Percentiles rank a stretch among this genome's conserved stretches.
phyloP scores from a whole-genome alignment of 1,140 invertebrate genomes.

The Heliothis subflexa region DNA sequence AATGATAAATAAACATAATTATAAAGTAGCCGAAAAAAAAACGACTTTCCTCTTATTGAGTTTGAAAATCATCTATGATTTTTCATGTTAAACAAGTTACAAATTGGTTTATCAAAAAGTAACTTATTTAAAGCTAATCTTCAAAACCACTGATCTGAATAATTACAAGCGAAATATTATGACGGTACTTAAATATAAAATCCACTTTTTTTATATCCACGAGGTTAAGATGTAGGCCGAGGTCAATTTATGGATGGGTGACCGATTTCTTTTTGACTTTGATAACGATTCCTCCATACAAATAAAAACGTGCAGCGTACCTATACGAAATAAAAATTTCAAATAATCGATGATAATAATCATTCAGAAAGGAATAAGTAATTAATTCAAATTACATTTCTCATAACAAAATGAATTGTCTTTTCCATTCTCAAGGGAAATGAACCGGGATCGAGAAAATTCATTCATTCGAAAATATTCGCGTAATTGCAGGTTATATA shows the following conservation, averaged over 20 bases:
- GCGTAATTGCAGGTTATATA: background rate
- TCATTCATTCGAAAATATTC: constrained; percentile 5
- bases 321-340: too few species aligned
- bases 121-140: background rate
- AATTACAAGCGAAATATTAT: background rate
- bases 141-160: background rate
- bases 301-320: too few species aligned
- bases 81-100: background rate
- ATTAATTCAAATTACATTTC: background rate
- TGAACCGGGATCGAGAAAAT: background rate
- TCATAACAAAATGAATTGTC: background rate
- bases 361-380: too few species aligned
- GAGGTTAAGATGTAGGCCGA: too few species aligned
- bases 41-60: too few species aligned
- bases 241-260: too few species aligned
- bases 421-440: background rate
- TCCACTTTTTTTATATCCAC: too few species aligned
- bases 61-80: background rate
- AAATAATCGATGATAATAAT: too few species aligned
- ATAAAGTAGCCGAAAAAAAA: too few species aligned
- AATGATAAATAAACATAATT: too few species aligned
- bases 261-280: too few species aligned
- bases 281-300: too few species aligned
- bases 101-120: background rate
- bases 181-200: background rate